These are phyloP conservation scores for Drosophila ananassae DNA, from an alignment of 1,140 invertebrate species.

Conservation along the genomic window DNA sequence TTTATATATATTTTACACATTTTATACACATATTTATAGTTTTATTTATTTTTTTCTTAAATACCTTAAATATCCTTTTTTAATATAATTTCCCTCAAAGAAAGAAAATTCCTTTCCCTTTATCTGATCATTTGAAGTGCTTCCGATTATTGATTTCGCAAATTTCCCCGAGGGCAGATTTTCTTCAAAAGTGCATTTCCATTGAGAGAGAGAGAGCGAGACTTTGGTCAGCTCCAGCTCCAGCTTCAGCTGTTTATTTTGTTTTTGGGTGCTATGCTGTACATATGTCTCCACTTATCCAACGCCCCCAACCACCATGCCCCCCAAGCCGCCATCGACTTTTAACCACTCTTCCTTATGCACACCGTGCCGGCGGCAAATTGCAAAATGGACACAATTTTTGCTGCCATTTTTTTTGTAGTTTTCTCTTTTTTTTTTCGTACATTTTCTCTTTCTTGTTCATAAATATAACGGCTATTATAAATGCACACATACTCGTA, in stretches of 20 bases:
- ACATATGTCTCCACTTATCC: slow-evolving; percentile 35
- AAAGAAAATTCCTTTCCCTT: background rate
- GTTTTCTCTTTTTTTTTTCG: slow-evolving; percentile 13
- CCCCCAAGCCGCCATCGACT: background rate
- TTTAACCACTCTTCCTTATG: slow-evolving; percentile 34
- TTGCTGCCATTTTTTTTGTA: slow-evolving; percentile 48
- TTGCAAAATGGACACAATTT: slow-evolving; percentile 64
- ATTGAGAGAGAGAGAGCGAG: too few relatives aligned
- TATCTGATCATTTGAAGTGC: background rate
- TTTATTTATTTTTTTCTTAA: background rate
- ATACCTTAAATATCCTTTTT: background rate
- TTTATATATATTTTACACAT: too few relatives aligned
- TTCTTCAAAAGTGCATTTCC: background rate
- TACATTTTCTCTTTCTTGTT: slow-evolving; percentile 50
- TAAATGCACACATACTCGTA: slow-evolving; percentile 46
- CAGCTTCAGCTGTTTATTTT: slow-evolving; percentile 3
- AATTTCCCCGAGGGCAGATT: slow-evolving; percentile 8
- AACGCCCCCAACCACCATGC: background rate
- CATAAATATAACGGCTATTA: slow-evolving; percentile 64
- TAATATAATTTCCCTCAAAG: background rate
- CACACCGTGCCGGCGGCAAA: slow-evolving; percentile 47
- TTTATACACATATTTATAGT: too few relatives aligned
- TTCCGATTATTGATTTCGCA: slow-evolving; percentile 15
- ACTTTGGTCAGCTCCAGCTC: slow-evolving; percentile 2
- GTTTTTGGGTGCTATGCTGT: background rate